Evolutionary conservation across 1,140 invertebrate genomes (phyloP), one percentile per base, ranked within the genome.

Genomic region (silkworm (Bombyx mori)): DNA sequence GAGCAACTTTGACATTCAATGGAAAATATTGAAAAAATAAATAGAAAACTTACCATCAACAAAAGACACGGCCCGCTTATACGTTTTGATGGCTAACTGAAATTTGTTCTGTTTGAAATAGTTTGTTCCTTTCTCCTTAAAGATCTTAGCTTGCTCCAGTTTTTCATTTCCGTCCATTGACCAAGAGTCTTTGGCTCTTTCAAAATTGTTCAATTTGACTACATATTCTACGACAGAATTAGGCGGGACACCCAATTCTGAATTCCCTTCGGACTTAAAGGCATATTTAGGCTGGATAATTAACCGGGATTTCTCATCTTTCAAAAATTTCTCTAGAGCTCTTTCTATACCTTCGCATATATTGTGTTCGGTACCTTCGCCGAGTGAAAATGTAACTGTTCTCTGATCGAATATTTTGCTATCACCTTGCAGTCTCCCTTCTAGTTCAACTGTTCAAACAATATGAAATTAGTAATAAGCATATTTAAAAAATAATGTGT

Each of bases 41-140:
- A 55, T 18, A 53, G 35, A 58, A 46, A 35, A 74, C 71, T 81
- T 22, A 79, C 80, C 72, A 57, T 75, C 91, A 73, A 76, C 55
- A 45, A 89, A 69, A 4, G 74, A 66, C 43, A 90, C 73, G 22
- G 95, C 91, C 73, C 93, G 94, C 62, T 93, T 93, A 77, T 99
- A 99, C 89, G 97, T 94, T 82, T 95, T 97, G 44, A 94, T 90
- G n/a, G 98, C 97, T 57, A 97, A 61, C 51, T 88, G 79, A 67
- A 91, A 94, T 75, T 97, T 96, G 54, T 89, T 91, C 3, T 89
- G 86, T 81, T 97, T 98, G 69, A 98, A 98, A 81, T 96, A 99
- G 46, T 92, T 90, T 0, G 96, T 98, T 53, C 97, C 98, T 82
- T 96, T 98, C 53, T 95, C 93, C 88, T 99, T 99, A 48, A 91